Conservation (phyloP, 2,797 vertebrate genomes). For the Hydrolagus colliei region DNA sequence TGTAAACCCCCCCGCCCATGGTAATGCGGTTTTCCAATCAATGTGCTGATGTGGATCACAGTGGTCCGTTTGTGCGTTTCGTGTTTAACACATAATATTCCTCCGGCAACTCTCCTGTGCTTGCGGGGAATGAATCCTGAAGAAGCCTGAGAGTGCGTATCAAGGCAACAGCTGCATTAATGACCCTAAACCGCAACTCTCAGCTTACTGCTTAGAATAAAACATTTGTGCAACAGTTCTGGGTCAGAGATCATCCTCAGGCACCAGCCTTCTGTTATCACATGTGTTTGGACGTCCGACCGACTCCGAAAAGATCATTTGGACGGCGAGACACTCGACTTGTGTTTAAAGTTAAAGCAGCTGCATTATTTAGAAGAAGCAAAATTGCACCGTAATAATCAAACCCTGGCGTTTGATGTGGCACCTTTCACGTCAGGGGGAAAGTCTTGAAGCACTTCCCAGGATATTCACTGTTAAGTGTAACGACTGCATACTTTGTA, state of each 20-base stretch:
- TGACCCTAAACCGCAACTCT: neutral
- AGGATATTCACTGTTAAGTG: too few relatives aligned
- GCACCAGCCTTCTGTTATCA: neutral
- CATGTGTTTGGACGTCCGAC: neutral
- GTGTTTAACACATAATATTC: slow-evolving; percentile 8
- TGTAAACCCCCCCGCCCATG: too few relatives aligned
- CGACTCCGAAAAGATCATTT: neutral
- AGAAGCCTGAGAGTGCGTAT: neutral
- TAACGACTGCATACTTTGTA: too few relatives aligned
- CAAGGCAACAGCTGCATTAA: slow-evolving; percentile 22
- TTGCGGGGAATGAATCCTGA: slow-evolving; percentile 24
- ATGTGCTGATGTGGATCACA: neutral
- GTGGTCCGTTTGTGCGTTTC: neutral
- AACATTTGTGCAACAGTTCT: slow-evolving; percentile 18
- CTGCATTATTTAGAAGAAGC: neutral
- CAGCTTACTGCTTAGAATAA: slow-evolving; percentile 12
- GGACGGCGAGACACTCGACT: neutral
- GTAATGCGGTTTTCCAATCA: neutral
- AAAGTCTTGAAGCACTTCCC: too few relatives aligned
- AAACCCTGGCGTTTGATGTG: too few relatives aligned
- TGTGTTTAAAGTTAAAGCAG: neutral
- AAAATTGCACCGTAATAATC: too few relatives aligned
- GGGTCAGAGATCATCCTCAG: slow-evolving; percentile 7
- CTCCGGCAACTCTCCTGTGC: slow-evolving; percentile 15
- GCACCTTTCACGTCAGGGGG: too few relatives aligned